Base-by-base conservation (phyloP, 2,888 invertebrate species). In the Malthinus flaveolus region DNA sequence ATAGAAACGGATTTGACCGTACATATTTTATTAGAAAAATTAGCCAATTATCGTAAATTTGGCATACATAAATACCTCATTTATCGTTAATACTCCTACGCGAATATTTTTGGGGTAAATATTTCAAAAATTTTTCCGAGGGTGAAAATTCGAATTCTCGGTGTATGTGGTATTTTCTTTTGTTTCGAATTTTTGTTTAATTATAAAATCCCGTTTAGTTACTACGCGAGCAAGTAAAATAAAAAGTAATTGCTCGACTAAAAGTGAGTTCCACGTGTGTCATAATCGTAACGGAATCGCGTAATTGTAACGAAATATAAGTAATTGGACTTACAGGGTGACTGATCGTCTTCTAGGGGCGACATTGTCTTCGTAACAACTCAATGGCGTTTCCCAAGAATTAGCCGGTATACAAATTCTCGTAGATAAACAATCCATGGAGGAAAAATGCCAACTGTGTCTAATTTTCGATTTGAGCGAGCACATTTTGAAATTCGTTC, bases 401-500 rank as follows among this genome's bases (percentile, higher is more conserved):
- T 61, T 67, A 31, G 67, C 59, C 35, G 70, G 65, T 32, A 66
- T 63, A 60, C 69, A 71, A 51, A 70, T 65, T 47, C 66, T 66
- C 31, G 68, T 59, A 12, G 63, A 50, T 55, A 73, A 64, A 64
- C 72, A 73, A 59, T 75, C 75, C 54, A 72, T 66, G 12, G 73
- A 73, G 34, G 66, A 71, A 53, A 68, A 73, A 63, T 68, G 71
- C 71, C 70, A 71, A 59, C 64, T 71, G 57, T 69, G 69, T 61
- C 66, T 62, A 59, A 58, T 50, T 62, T 58, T 67, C 32, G 66
- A 63, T 57, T 61, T 66, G 39, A 67, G 59, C 54, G 70, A 67
- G 58, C 66, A 69, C 70, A 68, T 71, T 58, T 51, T 62, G 36
- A 46, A 48, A 42, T 42, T n/a, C 15, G 13, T 42, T 15, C 10